Evolutionary conservation across 2,113 vertebrate genomes (phyloP), one percentile per base, ranked within the genome.

Genomic region (Pseudorectes ferrugineus): DNA sequence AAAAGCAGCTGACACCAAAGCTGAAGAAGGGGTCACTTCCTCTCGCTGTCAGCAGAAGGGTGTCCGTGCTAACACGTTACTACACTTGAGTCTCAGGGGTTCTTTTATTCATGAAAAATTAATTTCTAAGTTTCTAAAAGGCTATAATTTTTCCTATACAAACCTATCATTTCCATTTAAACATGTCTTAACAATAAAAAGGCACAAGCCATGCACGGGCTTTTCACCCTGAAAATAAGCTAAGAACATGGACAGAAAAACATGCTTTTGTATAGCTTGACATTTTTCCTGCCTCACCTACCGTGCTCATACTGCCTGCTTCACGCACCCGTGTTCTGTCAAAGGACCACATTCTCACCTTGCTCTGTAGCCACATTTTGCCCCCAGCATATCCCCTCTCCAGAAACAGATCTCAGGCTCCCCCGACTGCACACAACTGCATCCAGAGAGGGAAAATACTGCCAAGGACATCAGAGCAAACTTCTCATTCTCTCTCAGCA

Each of bases 401-500:
- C 21, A 58, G 59, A 49, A 28, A 54, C 15, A 54, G 26, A 73
- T 7, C 38, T 83, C 59, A 70, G 33, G 51, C 59, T 89, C 43
- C 33, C 12, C 20, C 0, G 0, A 1, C 10, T 48, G 25, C 46
- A 66, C 25, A 45, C 0, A 0, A 3, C 51, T 80, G 28, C 26
- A 15, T 78, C 21, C 55, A 63, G 48, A 87, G 87, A 67, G 22
- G 11, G 18, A 73, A 26, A 49, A 48, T 40, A 43, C 14, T 29
- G 28, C 4, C 63, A 80, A 77, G 29, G 24, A 46, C 0, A 0
- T 54, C 51, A 49, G 33, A 67, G 35, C 2, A 23, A 92, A 55
- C 46, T 77, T 61, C 29, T 66, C 21, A 31, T 91, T 88, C 26
- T 55, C 29, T 25, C 58, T 81, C 38, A 42, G 29, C 42, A 35